Base-by-base conservation (phyloP, 37 sponge, comb jelly and placozoan species). In the Amphimedon queenslandica region DNA sequence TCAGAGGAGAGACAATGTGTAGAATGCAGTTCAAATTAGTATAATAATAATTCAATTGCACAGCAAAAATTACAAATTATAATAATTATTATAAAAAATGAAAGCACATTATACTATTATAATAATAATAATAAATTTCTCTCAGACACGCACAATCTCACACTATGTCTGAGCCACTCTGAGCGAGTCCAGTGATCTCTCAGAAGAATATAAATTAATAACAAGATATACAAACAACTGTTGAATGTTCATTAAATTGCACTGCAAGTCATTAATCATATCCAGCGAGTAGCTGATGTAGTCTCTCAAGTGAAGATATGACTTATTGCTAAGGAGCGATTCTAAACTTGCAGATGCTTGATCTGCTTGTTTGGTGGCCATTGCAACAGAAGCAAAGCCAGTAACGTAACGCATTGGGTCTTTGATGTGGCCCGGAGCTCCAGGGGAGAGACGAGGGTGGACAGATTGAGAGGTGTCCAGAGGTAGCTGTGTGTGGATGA, bases 401-500 rank as follows among this genome's bases (percentile, higher is more conserved):
- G 63, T 4, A 28, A 63, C 70, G 42, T 36, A 23, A 30, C 60
- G 2, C 3, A 37, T 4, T 21, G 70, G 53, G 66, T 87, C 93
- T 56, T 77, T 80, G 33, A 87, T 56, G 60, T 80, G 81, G 1
- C 94, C 94, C 0, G 80, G 77, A 34, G 94, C 79, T 42, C 71
- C 79, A 6, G 89, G 87, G n/a, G 75, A 60, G 1, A 85, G 51
- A 28, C 94, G 58, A 3, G 88, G 42, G 1, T 75, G 78, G 25
- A 81, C 60, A 16, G 63, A 65, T 33, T 77, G 81, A 0, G 25
- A 55, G 31, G 47, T 40, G 64, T 93, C 90, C 1, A 83, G 67
- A 30, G 92, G 92, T 42, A 87, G 70, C 72, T 90, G 91, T 21
- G 69, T 83, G 64, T 71, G 58, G 24, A 90, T 41, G 70, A 87